These are phyloP conservation scores for Daubentonia madagascariensis DNA, from an alignment of 2,113 vertebrate genomes.

Conservation along the genomic window DNA sequence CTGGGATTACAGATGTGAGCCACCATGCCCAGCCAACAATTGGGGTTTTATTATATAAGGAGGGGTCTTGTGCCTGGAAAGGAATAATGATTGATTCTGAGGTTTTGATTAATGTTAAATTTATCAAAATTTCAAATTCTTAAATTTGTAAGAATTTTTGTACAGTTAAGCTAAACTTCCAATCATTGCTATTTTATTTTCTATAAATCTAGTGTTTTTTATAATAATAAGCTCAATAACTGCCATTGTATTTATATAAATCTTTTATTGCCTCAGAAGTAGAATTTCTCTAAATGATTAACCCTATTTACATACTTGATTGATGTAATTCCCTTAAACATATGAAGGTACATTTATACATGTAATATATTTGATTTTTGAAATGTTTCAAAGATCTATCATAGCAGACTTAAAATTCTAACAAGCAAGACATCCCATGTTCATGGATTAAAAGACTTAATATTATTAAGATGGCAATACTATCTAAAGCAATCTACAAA, in stretches of 20 bases:
- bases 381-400: neutral
- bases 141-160: neutral
- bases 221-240: neutral
- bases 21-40: too few species aligned
- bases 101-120: conserved; percentile 4
- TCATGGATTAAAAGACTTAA: neutral
- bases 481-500: too few species aligned
- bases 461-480: too few species aligned
- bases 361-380: neutral
- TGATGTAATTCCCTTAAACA: neutral
- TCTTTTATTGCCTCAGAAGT: neutral
- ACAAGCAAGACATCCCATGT: neutral
- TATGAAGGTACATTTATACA: neutral
- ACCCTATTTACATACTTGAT: conserved; percentile 7
- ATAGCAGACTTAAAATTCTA: neutral
- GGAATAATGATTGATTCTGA: neutral
- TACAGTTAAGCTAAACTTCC: neutral
- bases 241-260: neutral
- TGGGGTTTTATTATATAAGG: too few species aligned
- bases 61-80: neutral
- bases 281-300: neutral
- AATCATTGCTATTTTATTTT: neutral
- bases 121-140: neutral
- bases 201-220: neutral
- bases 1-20: too few species aligned